Base-by-base conservation (phyloP, 2,888 invertebrate species). In the Amblyteles armatorius region DNA sequence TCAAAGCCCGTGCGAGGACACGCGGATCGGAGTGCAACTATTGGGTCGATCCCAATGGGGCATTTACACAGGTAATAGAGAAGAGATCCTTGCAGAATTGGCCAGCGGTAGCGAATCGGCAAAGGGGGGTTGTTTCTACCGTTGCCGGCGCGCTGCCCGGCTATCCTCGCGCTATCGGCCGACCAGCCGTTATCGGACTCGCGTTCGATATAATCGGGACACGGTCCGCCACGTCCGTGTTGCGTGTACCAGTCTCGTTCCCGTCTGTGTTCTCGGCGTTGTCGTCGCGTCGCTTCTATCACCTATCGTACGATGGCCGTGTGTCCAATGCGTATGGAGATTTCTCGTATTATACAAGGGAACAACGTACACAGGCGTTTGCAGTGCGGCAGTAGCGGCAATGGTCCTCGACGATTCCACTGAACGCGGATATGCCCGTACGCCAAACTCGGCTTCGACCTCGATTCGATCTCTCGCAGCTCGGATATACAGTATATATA, bases 21-120 rank as follows among this genome's bases (percentile, higher is more conserved):
- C 68, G 77, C 76, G 79, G 83, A 81, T 84, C 69, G 74, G 82
- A 86, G 87, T 78, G 88, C 86, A 89, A 84, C 87, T 86, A 87
- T 89, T 86, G 86, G 73, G 83, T 16, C 29, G 60, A 29, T 33
- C 60, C 33, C 11, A 6, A 63, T 63, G 33, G 16, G 71, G 86
- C 88, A 87, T 89, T 90, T 89, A 89, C 89, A 87, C 76, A 83
- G 86, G 83, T 86, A 88, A 89, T 87, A 87, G 85, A 80, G 87
- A 81, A 86, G 87, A 86, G 74, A 50, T 36, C 48, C 71, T 77
- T 76, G 82, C 76, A 65, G 65, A 60, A 82, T 78, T 63, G 57
- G 73, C 19, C 76, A 65, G 67, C 60, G 60, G 63, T 74, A 44
- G 65, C 55, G 55, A 63, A 79, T 74, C 71, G 72, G 44, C 65